Conservation (phyloP, 2,888 invertebrate species). For the Drosophila anomalata region DNA sequence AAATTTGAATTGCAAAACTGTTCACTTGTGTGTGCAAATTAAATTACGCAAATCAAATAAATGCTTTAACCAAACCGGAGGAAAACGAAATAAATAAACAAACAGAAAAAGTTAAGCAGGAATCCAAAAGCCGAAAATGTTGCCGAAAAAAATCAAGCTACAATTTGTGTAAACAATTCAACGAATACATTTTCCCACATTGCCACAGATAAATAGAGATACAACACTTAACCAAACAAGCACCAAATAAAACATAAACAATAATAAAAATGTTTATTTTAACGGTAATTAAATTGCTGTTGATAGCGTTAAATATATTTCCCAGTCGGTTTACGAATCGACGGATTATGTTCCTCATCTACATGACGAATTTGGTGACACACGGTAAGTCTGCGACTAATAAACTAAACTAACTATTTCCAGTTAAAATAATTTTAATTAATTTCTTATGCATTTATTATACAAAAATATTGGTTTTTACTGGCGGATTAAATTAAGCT, state of each 20-base stretch:
- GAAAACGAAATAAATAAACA: conserved; percentile 3
- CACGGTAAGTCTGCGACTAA: conserved; percentile 81
- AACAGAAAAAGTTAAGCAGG: conserved; percentile 1
- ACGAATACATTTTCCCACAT: conserved; percentile 21
- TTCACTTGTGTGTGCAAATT: conserved; percentile 74
- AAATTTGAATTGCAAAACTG: conserved; percentile 74
- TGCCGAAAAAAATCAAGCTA: conserved; percentile 8
- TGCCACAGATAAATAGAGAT: conserved; percentile 20
- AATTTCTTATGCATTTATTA: background rate
- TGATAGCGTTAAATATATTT: conserved; percentile 84
- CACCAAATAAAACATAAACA: conserved; percentile 34
- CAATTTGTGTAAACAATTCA: conserved; percentile 47
- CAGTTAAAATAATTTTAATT: background rate
- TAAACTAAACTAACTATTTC: background rate
- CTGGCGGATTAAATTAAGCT: too few species aligned
- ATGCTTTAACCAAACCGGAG: conserved; percentile 41
- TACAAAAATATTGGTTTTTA: too few species aligned
- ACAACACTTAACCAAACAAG: conserved; percentile 1
- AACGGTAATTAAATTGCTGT: conserved; percentile 83
- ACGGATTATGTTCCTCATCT: conserved; percentile 83
- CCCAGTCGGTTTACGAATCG: conserved; percentile 84
- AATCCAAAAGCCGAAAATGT: conserved; percentile 32
- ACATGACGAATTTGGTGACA: conserved; percentile 83
- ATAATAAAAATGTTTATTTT: conserved; percentile 82
- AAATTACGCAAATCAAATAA: conserved; percentile 78